Conservation (phyloP, 2,797 vertebrate species). For the Siniperca obscura region DNA sequence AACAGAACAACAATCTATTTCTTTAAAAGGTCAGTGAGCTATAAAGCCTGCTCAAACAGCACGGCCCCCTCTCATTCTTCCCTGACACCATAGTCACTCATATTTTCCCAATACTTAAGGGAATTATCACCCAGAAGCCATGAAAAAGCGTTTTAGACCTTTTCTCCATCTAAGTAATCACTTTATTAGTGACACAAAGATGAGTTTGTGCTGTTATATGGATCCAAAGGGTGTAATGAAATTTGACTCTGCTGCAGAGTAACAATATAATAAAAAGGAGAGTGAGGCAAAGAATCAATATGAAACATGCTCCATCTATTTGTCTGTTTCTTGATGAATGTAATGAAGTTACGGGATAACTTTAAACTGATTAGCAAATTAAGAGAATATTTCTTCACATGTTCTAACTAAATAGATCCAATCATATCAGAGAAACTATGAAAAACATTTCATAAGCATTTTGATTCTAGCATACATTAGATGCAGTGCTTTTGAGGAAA, state of each 20-base stretch:
- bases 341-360: slow-evolving; percentile 17
- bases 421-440: background rate
- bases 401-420: background rate
- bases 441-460: background rate
- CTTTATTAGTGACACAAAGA: slow-evolving; percentile 87
- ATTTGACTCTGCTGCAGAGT: slow-evolving; percentile 85
- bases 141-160: slow-evolving; percentile 78
- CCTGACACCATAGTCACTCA: slow-evolving; percentile 76
- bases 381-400: background rate
- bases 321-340: slow-evolving; percentile 35
- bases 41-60: slow-evolving; percentile 74
- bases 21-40: slow-evolving; percentile 81
- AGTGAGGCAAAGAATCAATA: slow-evolving; percentile 69
- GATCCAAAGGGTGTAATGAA: slow-evolving; percentile 87
- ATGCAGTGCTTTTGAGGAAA: background rate
- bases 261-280: slow-evolving; percentile 79
- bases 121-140: slow-evolving; percentile 78
- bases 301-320: slow-evolving; percentile 51
- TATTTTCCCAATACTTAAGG: slow-evolving; percentile 70
- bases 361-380: slow-evolving; percentile 37
- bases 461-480: background rate
- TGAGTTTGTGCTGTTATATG: slow-evolving; percentile 89
- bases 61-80: slow-evolving; percentile 52
- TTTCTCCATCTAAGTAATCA: slow-evolving; percentile 80
- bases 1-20: slow-evolving; percentile 77